Conservation (phyloP, 2,797 vertebrate genomes). For the Bufotes viridis region DNA sequence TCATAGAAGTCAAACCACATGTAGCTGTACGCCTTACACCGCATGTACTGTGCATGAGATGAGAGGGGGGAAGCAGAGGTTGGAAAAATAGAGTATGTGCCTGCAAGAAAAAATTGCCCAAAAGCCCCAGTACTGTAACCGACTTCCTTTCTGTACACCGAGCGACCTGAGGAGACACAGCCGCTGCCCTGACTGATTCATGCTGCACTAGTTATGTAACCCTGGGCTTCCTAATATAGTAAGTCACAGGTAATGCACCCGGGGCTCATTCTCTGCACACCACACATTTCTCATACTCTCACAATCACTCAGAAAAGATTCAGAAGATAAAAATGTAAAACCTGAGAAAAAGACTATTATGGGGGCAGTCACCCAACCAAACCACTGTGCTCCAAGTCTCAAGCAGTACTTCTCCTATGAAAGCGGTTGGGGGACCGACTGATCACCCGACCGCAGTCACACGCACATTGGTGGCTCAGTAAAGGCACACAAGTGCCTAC, state of each 20-base stretch:
- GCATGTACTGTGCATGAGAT: no score
- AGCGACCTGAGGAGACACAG: not conserved
- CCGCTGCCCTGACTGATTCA: slow-evolving; percentile 8
- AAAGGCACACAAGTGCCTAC: no score
- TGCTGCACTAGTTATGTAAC: not conserved
- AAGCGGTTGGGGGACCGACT: no score
- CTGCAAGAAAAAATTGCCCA: slow-evolving; percentile 47
- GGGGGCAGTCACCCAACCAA: no score
- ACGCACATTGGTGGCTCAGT: no score
- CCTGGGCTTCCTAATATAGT: slow-evolving; percentile 29
- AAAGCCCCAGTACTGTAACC: slow-evolving; percentile 53
- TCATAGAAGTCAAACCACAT: slow-evolving; percentile 42
- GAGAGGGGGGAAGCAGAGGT: not conserved
- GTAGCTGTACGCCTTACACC: slow-evolving; percentile 16
- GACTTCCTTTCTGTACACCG: slow-evolving; percentile 50
- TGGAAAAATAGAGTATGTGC: slow-evolving; percentile 47
- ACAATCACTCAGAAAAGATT: not conserved
- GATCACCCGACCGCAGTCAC: no score
- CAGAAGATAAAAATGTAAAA: not conserved
- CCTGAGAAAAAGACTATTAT: not conserved
- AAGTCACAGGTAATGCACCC: not conserved
- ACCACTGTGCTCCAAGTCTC: no score
- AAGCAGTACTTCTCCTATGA: no score
- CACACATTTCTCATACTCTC: not conserved
- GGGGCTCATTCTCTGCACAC: not conserved